Base-by-base conservation (phyloP, 2,113 vertebrate species). In the Plecturocebus donacophilus region DNA sequence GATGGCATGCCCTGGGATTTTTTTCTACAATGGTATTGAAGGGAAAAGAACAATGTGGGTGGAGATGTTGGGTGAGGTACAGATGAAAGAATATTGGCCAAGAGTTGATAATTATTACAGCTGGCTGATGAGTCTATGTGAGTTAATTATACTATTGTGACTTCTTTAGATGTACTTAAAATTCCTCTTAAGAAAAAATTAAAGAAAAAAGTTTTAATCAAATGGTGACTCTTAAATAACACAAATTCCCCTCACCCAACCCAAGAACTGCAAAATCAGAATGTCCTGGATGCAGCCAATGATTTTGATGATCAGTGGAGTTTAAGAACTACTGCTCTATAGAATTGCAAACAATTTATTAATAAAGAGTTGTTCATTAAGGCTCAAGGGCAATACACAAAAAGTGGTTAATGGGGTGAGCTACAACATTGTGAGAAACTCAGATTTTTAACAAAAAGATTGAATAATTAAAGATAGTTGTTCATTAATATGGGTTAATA, bases 231-330 rank as follows among this genome's bases (percentile, higher is more conserved):
- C 27, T 94, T 93, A 77, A 84, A 76, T 96, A 89, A 54, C 52
- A 70, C 30, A 81, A 61, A 90, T 56, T 85, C 17, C 54, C 54
- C 10, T 95, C 30, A 76, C 21, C 32, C 21, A 91, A 80, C 49
- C 14, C 6, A 61, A 96, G 27, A 97, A 87, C n/a, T 92, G 90
- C 25, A 94, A 92, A 90, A 35, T 94, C 80, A 79, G 25, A 91
- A 38, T 79, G 49, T 79, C 47, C 40, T 4, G 1, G 6, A 16
- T 47, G 8, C 45, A 92, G 25, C 35, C 32, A 90, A 11, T 56
- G 61, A 87, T 91, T 87, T 14, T 93, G 27, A 75, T 64, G 12
- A 93, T 89, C 52, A 68, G 25, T 0, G 10, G 38, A n/a, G 25
- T 79, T 96, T 93, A 85, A 49, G 47, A 89, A 61, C 14, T 70